Base-by-base conservation (phyloP, 92 coral and sea anemone species). In the Galaxea fascicularis region DNA sequence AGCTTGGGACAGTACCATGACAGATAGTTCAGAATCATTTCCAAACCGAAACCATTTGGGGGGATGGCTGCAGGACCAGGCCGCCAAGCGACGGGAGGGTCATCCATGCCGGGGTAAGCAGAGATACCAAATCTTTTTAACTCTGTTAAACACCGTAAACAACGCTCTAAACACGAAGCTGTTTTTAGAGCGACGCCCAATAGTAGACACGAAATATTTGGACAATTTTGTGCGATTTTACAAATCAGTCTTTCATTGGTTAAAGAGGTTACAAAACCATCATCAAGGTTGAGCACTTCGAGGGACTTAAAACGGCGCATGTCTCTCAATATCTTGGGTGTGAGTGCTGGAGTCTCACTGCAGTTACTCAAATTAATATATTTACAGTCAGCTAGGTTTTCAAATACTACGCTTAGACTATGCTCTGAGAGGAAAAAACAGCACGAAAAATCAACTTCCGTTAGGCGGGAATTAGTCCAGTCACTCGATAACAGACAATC, bases 81-180 rank as follows among this genome's bases (percentile, higher is more conserved):
- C 10, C 52, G 44, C 11, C 56, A 25, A 9, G 39, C 51, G n/a
- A 65, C 10, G 30, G 51, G 64, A 49, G 39, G 60, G 26, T 71
- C 86, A 14, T 71, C 86, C n/a, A 57, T 25, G 8, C 85, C 89
- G 11, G 89, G 85, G 26, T 69, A 80, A 31, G 88, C 62, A 14
- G 89, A 85, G 51, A 94, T 86, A 22, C 95, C 90, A 14, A 94
- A 94, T 7, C 93, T 64, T 35, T 58, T 94, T 8, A 94, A 73
- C 22, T 86, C 65, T 24, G 93, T 56, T n/a, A 94, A 75, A 45
- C 85, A 86, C 24, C 82, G 84, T 13, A 94, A 68, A 53, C 93
- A 94, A 4, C 71, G 85, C 72, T 94, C 84, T 27, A 94, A 67
- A 51, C 91, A 87, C 10, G 71, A 30, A 17, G 78, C 86, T 21